Conservation (phyloP, 2,888 invertebrate species). For the Polylopha cassiicola region DNA sequence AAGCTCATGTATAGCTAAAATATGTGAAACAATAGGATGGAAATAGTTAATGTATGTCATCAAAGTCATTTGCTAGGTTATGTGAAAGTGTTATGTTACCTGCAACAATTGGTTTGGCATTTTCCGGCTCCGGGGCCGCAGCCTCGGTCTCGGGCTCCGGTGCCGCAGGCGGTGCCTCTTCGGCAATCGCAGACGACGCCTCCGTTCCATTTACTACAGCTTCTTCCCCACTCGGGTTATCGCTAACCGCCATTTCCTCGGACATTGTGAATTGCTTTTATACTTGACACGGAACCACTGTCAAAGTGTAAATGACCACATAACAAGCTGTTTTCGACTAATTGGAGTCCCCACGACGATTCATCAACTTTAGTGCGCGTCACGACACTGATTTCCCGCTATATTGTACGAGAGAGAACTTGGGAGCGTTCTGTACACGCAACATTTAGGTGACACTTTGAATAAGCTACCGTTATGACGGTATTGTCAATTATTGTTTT, state of each 20-base stretch:
- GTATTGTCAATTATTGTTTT: slow-evolving; percentile 14
- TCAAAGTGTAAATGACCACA: slow-evolving; percentile 59
- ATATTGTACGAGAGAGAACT: slow-evolving; percentile 52
- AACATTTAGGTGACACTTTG: slow-evolving; percentile 31
- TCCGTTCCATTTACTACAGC: slow-evolving; percentile 46
- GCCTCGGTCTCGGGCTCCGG: slow-evolving; percentile 34
- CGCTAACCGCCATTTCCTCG: slow-evolving; percentile 71
- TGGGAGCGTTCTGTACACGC: slow-evolving; percentile 33
- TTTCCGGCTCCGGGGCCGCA: slow-evolving; percentile 31
- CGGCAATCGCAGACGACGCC: slow-evolving; percentile 36
- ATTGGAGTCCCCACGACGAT: slow-evolving; percentile 49
- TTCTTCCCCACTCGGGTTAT: slow-evolving; percentile 59
- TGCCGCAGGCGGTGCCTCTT: slow-evolving; percentile 35
- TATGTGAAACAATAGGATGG: slow-evolving; percentile 8
- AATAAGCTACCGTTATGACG: slow-evolving; percentile 15
- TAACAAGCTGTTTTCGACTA: slow-evolving; percentile 63
- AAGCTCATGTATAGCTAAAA: background rate
- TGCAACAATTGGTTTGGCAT: slow-evolving; percentile 32
- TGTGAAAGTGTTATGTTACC: slow-evolving; percentile 54
- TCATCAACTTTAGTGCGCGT: slow-evolving; percentile 64
- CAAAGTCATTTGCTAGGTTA: slow-evolving; percentile 53
- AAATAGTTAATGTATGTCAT: slow-evolving; percentile 43
- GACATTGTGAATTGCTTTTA: slow-evolving; percentile 68
- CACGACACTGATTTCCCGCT: slow-evolving; percentile 73
- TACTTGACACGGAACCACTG: slow-evolving; percentile 54